Evolutionary conservation across 2,888 invertebrate species (phyloP), one percentile per base, ranked within the genome.

Genomic region (Ectemnius cavifrons): DNA sequence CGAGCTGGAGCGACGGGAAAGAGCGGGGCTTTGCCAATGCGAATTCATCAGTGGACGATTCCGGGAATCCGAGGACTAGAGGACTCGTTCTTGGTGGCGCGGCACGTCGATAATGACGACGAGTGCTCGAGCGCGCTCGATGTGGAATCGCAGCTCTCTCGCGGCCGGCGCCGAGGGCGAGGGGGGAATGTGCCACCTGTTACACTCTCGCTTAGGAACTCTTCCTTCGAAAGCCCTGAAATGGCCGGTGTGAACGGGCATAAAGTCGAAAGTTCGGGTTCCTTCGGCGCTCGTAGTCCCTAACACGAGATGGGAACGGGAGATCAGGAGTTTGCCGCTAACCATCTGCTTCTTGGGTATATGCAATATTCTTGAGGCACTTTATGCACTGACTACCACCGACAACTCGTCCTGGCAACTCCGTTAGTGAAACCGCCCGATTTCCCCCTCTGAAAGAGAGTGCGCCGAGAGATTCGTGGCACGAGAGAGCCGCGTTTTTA

Each of bases 161-260:
- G 78, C 37, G 37, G 37, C 37, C 37, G 37, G 8, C 37, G 47
- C 73, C 56, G 65, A 74, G 77, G 73, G 78, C 73, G 37, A 11
- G 81, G 78, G 83, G 78, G 76, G 79, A 83, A 82, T 75, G 77
- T 79, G 84, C 87, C 87, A 87, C 87, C 87, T 87, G 87, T 87
- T 87, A 87, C 87, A 77, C 81, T 70, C 77, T 81, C 71, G 79
- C 76, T 62, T 78, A 73, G 78, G 78, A 73, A 73, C 79, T 81
- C 79, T 75, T 77, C 75, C 69, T 68, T 63, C 63, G 27, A 62
- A 63, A 37, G 62, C 56, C 37, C 16, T 20, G 59, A 63, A 67
- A 70, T 72, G 75, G 67, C 23, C 64, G 78, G 71, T 59, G 71
- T 73, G 74, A 81, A 81, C 78, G 78, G 74, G 76, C 78, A 71